A percentile compares a stretch with the other conserved stretches of the same genome.
These are phyloP conservation scores for Bolinopsis microptera DNA, from an alignment of 37 sponge, comb jelly and placozoan species.

Conservation along the genomic window DNA sequence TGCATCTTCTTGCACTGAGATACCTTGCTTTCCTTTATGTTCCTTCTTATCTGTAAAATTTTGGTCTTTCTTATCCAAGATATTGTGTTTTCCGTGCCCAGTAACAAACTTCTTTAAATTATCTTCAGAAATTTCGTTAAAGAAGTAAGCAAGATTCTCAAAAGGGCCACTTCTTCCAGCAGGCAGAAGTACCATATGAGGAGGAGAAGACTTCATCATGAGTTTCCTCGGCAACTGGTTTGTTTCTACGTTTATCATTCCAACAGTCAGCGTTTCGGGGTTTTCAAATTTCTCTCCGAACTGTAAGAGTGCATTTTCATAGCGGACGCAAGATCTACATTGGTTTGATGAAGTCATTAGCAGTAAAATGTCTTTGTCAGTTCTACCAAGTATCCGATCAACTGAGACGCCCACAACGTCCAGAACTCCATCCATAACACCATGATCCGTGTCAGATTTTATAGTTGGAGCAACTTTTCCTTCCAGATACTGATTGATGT, in stretches of 20 bases:
- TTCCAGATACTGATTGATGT: not conserved
- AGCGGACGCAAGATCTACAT: not conserved
- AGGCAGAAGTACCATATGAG: not conserved
- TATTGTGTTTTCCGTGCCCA: not conserved
- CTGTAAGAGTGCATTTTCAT: not conserved
- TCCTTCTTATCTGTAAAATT: not conserved
- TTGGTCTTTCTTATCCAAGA: not conserved
- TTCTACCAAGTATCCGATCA: not conserved
- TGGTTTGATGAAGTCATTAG: slow-evolving; percentile 8
- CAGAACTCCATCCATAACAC: not conserved
- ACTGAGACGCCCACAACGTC: not conserved
- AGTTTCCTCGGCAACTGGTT: not conserved
- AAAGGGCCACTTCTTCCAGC: not conserved
- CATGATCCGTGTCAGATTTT: not conserved
- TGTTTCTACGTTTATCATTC: not conserved
- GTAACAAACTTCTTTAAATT: not conserved
- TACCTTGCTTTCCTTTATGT: not conserved
- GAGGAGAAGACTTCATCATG: not conserved
- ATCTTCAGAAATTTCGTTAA: not conserved
- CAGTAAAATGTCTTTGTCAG: not conserved
- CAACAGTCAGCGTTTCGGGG: not conserved
- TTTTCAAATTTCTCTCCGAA: slow-evolving; percentile 24
- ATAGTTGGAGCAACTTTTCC: not conserved
- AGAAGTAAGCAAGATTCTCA: not conserved
- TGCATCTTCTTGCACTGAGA: not conserved